Base-by-base conservation (phyloP, 2,888 invertebrate genomes). In the Perizoma flavofasciatum region DNA sequence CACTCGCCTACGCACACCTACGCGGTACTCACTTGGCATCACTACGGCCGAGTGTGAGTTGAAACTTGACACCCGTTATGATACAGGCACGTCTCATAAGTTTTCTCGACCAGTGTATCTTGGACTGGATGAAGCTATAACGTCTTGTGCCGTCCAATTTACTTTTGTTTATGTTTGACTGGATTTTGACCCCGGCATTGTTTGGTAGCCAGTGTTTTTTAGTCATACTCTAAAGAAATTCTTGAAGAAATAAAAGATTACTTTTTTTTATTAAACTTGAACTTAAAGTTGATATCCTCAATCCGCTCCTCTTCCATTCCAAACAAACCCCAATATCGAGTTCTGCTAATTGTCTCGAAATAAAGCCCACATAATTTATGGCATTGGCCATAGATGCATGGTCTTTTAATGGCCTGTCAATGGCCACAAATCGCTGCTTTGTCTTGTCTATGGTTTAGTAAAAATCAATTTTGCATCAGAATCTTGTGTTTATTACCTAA, bases 291-390 rank as follows among this genome's bases (percentile, higher is more conserved):
- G 3, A 22, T 22, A 1, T 22, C 22, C 22, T 22, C 22, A 75
- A 44, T 79, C 35, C 79, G 52, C 37, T 72, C 71, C 77, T 70
- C 71, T 9, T 47, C 59, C 65, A 67, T 69, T 67, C 67, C 58
- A 72, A 72, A 71, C 69, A 70, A 72, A 70, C 67, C 68, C 71
- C 72, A 66, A 74, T 72, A 68, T 77, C 73, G 74, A 74, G 69
- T 78, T 74, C 77, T 62, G 78, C 84, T 85, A 86, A 86, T 86
- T 84, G 83, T 81, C 75, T 71, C 58, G 63, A 75, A 75, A 77
- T 50, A 82, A 79, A 83, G 81, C 71, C 61, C 61, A 44, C 34
- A 33, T 75, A 82, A 85, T 84, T 83, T 85, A 85, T 85, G 79
- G 77, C 69, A 54, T 64, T 46, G 69, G 71, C 69, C 71, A 66